Evolutionary conservation across 2,888 invertebrate species (phyloP).

Genomic region (Metopia argyrocephala): DNA sequence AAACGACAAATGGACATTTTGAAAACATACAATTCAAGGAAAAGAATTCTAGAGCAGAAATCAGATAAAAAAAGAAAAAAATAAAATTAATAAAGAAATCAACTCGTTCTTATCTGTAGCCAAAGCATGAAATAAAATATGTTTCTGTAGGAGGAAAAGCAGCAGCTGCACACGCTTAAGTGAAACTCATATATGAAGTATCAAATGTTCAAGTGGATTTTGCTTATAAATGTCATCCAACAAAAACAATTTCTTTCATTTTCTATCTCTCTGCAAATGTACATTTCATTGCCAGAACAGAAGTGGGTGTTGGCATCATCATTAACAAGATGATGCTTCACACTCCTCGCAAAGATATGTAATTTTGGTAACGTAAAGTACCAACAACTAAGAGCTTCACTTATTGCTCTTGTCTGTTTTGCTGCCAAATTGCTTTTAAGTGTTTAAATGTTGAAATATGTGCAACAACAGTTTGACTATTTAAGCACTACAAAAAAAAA

Average conservation of each 20-base stretch:
- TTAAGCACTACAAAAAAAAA: not conserved
- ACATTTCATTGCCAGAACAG: not conserved
- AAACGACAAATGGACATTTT: slow-evolving; percentile 1
- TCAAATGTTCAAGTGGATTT: not conserved
- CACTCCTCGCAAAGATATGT: slow-evolving; percentile 4
- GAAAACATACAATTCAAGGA: not conserved
- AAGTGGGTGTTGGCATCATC: not conserved
- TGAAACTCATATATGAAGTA: not conserved
- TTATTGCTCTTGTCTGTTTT: slow-evolving; percentile 2
- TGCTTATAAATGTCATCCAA: slow-evolving; percentile 16
- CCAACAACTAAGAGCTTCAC: slow-evolving; percentile 6
- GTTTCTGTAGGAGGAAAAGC: too few relatives aligned
- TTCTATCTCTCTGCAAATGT: not conserved
- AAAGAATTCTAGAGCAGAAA: not conserved
- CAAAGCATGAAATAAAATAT: slow-evolving; percentile 10
- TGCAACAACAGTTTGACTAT: not conserved
- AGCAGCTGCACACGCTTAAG: not conserved
- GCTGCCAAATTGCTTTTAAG: slow-evolving; percentile 27
- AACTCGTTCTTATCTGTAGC: not conserved
- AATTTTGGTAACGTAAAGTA: slow-evolving; percentile 17
- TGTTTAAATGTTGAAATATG: slow-evolving; percentile 28
- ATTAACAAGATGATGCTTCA: slow-evolving; percentile 41
- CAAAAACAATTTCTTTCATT: not conserved
- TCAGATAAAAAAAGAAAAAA: not conserved
- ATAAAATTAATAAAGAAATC: not conserved